A percentile compares a stretch with the other conserved stretches of the same genome.
phyloP scores from a whole-genome alignment of 2,113 vertebrate genomes.

The Trichomycterus rosablanca region DNA sequence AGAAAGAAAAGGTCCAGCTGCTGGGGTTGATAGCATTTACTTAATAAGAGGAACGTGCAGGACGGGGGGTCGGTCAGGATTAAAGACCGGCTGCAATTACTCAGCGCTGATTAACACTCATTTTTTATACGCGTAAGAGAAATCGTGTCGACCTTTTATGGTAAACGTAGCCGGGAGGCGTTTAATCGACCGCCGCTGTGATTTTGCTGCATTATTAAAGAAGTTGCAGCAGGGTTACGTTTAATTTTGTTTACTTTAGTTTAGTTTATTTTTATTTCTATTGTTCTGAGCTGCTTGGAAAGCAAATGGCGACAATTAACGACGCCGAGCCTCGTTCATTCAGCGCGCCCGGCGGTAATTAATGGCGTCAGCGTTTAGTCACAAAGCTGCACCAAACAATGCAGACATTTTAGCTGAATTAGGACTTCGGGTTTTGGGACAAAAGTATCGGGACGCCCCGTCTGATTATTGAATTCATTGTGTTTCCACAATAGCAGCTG shows the following conservation, averaged over 20 bases:
- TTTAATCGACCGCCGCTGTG: constrained; percentile 3
- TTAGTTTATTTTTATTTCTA: too few relatives aligned
- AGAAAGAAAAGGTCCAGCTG: neutral
- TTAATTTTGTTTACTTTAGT: too few relatives aligned
- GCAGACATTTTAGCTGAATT: too few relatives aligned
- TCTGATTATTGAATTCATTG: too few relatives aligned
- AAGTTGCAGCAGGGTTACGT: neutral
- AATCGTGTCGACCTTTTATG: constrained; percentile 21
- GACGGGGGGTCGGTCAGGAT: constrained; percentile 9
- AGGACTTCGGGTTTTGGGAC: too few relatives aligned
- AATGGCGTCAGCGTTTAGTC: constrained; percentile 20
- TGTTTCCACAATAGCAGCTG: too few relatives aligned
- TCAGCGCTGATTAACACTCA: constrained; percentile 17
- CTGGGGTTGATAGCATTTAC: constrained; percentile 15
- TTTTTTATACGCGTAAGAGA: neutral
- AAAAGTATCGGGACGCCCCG: too few relatives aligned
- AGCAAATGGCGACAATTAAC: constrained; percentile 36
- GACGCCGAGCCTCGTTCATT: neutral
- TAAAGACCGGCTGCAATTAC: constrained; percentile 22
- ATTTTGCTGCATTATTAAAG: neutral
- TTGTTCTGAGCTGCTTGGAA: constrained; percentile 13
- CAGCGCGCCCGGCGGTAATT: constrained; percentile 16
- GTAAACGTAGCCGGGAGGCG: constrained; percentile 11
- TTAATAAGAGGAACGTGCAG: constrained; percentile 3
- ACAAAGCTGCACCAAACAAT: constrained; percentile 1